A percentile compares a stretch with the other conserved stretches of the same genome.
phyloP scores from a whole-genome alignment of 2,888 invertebrate species.

The Baronia brevicornis region DNA sequence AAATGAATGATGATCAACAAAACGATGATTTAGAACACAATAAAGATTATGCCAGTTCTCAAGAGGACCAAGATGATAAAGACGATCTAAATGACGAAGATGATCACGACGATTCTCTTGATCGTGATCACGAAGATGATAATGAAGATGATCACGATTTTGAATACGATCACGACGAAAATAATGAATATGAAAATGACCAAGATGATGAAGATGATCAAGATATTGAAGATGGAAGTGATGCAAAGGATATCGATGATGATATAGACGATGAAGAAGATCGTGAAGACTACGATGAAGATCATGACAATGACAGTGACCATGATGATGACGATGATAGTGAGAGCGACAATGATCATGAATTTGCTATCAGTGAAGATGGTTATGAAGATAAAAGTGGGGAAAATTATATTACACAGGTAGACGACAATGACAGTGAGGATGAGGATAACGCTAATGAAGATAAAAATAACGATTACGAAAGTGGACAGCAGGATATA shows the following conservation, averaged over 20 bases:
- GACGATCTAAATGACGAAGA: conserved; percentile 30
- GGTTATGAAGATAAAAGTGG: conserved; percentile 30
- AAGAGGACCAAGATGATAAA: too few relatives aligned
- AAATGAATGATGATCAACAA: conserved; percentile 30
- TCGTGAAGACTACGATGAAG: conserved; percentile 30
- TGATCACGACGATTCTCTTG: too few relatives aligned
- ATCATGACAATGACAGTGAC: conserved; percentile 25
- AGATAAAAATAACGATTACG: too few relatives aligned
- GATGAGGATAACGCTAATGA: background rate
- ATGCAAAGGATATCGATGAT: conserved; percentile 28
- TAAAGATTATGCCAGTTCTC: too few relatives aligned
- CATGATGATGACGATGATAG: conserved; percentile 31
- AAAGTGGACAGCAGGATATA: too few relatives aligned
- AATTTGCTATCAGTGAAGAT: conserved; percentile 32
- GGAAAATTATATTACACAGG: conserved; percentile 24
- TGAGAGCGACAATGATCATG: conserved; percentile 28
- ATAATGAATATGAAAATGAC: conserved; percentile 29
- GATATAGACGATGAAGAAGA: conserved; percentile 27
- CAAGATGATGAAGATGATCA: conserved; percentile 33
- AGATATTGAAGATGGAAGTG: conserved; percentile 22
- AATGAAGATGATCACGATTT: conserved; percentile 30
- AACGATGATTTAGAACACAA: conserved; percentile 28
- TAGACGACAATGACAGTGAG: conserved; percentile 1
- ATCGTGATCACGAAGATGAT: conserved; percentile 31
- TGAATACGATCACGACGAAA: conserved; percentile 29